These are phyloP conservation scores for Dascyllus trimaculatus DNA, from an alignment of 2,113 vertebrate species.

Conservation along the genomic window DNA sequence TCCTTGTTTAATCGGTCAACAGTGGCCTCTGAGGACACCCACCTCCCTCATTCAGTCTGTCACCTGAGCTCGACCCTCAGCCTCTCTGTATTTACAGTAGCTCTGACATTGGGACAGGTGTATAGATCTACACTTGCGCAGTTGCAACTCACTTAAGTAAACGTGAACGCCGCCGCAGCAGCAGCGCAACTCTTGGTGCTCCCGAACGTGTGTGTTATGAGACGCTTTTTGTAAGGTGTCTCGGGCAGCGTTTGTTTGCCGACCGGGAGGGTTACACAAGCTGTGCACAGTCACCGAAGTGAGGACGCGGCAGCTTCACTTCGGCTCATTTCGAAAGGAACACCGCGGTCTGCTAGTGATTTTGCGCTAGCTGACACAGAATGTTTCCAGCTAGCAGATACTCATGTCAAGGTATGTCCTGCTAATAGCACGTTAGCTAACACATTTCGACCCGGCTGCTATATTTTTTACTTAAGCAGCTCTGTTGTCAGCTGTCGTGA, in stretches of 20 bases:
- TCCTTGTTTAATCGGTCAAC: no score
- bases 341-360: not conserved
- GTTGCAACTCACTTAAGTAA: not conserved
- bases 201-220: constrained; percentile 42
- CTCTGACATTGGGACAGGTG: fast-evolving
- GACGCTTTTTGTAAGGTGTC: constrained; percentile 38
- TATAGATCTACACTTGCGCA: constrained; percentile 31
- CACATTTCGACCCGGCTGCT: not conserved
- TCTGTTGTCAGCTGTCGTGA: not conserved
- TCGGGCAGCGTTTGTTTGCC: not conserved
- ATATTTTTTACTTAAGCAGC: not conserved
- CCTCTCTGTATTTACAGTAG: no score
- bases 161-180: not conserved
- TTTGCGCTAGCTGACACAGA: constrained; percentile 28
- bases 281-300: not conserved
- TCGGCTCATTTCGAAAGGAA: not conserved
- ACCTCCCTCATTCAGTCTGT: no score
- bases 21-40: no score
- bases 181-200: constrained; percentile 45
- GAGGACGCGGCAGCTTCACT: not conserved
- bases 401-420: constrained; percentile 77
- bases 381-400: constrained; percentile 86
- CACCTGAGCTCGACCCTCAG: no score
- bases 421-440: constrained; percentile 37
- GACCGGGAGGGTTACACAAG: constrained; percentile 5